Percentiles rank a stretch among this genome's conserved stretches.
Conservation (phyloP, 1,140 invertebrate genomes). For the Meloidogyne floridensis region DNA sequence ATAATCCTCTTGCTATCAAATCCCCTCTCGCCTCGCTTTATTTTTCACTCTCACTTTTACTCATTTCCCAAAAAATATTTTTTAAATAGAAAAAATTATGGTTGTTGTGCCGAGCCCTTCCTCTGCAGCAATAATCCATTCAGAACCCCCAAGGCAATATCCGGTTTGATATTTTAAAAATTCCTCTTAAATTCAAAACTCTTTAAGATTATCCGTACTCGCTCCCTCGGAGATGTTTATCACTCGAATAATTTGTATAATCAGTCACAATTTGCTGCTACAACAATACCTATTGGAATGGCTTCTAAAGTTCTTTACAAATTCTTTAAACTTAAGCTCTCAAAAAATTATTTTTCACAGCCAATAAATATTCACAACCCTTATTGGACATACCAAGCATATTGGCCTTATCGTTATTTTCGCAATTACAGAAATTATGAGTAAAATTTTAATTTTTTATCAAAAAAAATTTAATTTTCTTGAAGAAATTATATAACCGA, state of each 20-base stretch:
- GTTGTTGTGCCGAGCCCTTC: neutral
- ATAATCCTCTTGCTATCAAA: too few species aligned
- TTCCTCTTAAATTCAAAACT: neutral
- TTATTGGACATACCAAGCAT: constrained; percentile 29
- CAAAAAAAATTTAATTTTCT: neutral
- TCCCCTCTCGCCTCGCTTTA: too few species aligned
- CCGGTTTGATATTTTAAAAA: neutral
- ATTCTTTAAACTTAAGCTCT: too few species aligned
- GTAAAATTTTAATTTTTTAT: neutral
- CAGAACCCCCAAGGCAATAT: constrained; percentile 12
- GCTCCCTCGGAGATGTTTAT: constrained; percentile 8
- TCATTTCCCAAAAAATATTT: neutral
- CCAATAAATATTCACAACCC: constrained; percentile 23
- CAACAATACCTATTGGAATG: constrained; percentile 27
- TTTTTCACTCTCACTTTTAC: too few species aligned
- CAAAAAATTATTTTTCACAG: neutral
- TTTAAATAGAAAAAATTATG: neutral
- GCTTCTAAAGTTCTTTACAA: neutral
- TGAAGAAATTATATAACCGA: constrained; percentile 30
- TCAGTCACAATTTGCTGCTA: constrained; percentile 6
- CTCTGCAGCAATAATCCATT: constrained; percentile 19
- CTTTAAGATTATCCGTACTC: constrained; percentile 9
- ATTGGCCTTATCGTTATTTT: constrained; percentile 27
- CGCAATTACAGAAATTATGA: constrained; percentile 29
- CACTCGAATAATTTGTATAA: constrained; percentile 8